A percentile compares a stretch with the other conserved stretches of the same genome.
Conservation (phyloP, 1,140 invertebrate genomes). For the Pinna nobilis region DNA sequence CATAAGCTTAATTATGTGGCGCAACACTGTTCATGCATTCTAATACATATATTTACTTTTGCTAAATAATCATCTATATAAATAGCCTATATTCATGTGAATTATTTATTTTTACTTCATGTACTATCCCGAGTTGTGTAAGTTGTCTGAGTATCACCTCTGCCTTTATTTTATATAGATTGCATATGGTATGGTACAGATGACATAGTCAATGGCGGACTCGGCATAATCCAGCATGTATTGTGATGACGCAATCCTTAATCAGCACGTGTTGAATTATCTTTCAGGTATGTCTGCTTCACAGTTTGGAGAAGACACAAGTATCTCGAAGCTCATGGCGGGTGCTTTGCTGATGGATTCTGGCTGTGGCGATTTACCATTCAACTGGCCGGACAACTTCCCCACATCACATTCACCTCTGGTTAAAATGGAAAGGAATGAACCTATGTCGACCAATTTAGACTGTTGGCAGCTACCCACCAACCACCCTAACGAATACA, state of each 20-base stretch:
- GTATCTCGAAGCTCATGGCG: slow-evolving; percentile 45
- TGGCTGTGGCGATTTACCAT: slow-evolving; percentile 29
- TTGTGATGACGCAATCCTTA: background rate
- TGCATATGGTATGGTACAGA: no score
- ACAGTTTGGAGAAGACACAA: slow-evolving; percentile 38
- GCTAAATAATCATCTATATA: no score
- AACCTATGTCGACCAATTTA: slow-evolving; percentile 23
- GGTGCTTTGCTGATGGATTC: slow-evolving; percentile 39
- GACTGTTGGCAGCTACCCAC: slow-evolving; percentile 37
- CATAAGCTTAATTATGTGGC: no score
- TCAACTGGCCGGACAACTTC: slow-evolving; percentile 32
- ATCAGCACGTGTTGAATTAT: background rate
- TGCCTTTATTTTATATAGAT: slow-evolving; percentile 12
- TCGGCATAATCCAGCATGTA: no score
- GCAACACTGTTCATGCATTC: no score
- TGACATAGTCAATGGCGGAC: no score
- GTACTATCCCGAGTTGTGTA: background rate
- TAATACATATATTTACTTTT: no score
- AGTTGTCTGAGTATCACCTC: background rate
- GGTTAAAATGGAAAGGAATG: slow-evolving; percentile 34
- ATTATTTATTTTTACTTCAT: no score
- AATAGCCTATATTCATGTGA: no score
- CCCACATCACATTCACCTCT: slow-evolving; percentile 22
- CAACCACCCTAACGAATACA: slow-evolving; percentile 15
- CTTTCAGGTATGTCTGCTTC: slow-evolving; percentile 40